These are phyloP conservation scores for Kuschelorhynchus macadamiae DNA, from an alignment of 2,888 invertebrate genomes.

Conservation along the genomic window DNA sequence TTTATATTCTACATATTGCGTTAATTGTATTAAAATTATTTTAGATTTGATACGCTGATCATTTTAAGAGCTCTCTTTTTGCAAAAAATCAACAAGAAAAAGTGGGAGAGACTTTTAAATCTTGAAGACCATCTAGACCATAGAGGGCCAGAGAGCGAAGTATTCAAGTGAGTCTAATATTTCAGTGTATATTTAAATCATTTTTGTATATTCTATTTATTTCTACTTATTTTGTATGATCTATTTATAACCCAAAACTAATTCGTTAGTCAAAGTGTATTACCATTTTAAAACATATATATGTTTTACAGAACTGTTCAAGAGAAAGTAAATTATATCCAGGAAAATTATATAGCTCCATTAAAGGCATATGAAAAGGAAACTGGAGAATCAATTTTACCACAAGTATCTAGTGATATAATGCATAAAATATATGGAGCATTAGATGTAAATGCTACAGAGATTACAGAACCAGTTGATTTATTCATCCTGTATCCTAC, in stretches of 20 bases:
- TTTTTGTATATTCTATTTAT: too few species aligned
- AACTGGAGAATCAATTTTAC: conserved; percentile 65
- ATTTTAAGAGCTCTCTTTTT: conserved; percentile 77
- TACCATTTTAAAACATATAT: too few species aligned
- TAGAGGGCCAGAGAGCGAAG: conserved; percentile 76
- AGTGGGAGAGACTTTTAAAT: conserved; percentile 71
- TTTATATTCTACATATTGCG: too few species aligned
- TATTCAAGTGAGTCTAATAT: conserved; percentile 72
- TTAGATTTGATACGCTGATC: conserved; percentile 77
- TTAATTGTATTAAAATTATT: conserved; percentile 6
- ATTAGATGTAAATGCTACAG: conserved; percentile 83
- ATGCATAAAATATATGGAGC: conserved; percentile 82
- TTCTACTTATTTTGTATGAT: too few species aligned
- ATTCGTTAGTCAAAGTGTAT: too few species aligned
- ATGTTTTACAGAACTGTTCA: conserved; percentile 74
- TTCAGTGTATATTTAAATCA: neutral
- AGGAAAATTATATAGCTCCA: conserved; percentile 72
- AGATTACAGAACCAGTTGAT: conserved; percentile 72
- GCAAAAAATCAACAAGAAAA: conserved; percentile 71
- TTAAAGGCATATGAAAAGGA: conserved; percentile 67
- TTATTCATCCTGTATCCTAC: conserved; percentile 74
- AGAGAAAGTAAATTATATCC: conserved; percentile 74
- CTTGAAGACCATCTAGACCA: conserved; percentile 76
- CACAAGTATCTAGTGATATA: conserved; percentile 69
- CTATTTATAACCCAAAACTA: too few species aligned